Percentiles rank a stretch among this genome's conserved stretches.
Evolutionary conservation across 2,888 invertebrate genomes (phyloP).

Genomic region (Heliconius charithonia): DNA sequence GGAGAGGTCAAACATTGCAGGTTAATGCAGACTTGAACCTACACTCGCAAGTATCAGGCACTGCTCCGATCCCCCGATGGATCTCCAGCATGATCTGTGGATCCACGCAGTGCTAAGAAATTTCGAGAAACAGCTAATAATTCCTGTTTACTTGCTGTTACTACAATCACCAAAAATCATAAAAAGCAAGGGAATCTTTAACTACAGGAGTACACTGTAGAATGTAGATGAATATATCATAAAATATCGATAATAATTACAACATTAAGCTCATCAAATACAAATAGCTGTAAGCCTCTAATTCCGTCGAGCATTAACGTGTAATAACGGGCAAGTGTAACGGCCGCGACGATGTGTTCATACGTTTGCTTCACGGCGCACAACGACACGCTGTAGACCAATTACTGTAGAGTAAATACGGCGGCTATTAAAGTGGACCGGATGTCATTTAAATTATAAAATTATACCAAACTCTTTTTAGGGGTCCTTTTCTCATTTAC

Average conservation of each 20-base stretch:
- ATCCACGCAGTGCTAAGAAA: too few relatives aligned
- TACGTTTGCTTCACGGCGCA: conserved; percentile 15
- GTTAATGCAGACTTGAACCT: background rate
- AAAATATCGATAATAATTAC: background rate
- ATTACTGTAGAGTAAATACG: conserved; percentile 17
- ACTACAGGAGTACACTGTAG: too few relatives aligned
- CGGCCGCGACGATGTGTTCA: conserved; percentile 9
- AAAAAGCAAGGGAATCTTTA: too few relatives aligned
- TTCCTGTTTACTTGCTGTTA: too few relatives aligned
- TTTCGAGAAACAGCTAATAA: too few relatives aligned
- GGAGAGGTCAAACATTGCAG: background rate
- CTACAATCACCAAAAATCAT: too few relatives aligned
- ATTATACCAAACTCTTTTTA: background rate
- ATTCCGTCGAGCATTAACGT: background rate
- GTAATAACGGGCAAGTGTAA: conserved; percentile 14
- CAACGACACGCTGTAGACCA: background rate
- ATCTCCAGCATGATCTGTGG: too few relatives aligned
- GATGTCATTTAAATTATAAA: conserved; percentile 21
- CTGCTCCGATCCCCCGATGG: too few relatives aligned
- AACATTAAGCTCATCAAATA: background rate
- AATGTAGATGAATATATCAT: background rate
- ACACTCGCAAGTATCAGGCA: too few relatives aligned
- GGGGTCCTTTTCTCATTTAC: background rate
- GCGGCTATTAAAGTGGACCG: background rate
- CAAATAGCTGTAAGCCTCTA: background rate